These are phyloP conservation scores for Fulica atra DNA, from an alignment of 2,113 vertebrate species.

Conservation along the genomic window DNA sequence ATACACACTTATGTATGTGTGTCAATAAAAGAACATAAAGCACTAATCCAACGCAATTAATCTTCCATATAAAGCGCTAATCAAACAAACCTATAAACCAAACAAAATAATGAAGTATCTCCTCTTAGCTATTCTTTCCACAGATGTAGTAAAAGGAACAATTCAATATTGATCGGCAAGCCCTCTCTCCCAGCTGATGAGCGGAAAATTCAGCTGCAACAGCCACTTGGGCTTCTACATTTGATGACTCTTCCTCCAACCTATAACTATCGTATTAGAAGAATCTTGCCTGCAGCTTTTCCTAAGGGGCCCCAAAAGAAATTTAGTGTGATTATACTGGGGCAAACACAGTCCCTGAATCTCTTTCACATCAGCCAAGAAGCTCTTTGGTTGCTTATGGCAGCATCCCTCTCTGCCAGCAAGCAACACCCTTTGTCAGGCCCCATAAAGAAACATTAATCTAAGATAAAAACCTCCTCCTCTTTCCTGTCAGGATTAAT, in stretches of 20 bases:
- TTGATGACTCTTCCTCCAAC: neutral
- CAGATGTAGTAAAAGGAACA: neutral
- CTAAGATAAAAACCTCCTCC: neutral
- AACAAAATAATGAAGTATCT: neutral
- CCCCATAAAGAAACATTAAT: neutral
- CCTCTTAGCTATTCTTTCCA: neutral
- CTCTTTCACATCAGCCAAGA: neutral
- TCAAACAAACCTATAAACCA: neutral
- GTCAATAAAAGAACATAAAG: neutral
- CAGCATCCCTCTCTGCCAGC: neutral
- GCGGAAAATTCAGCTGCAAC: neutral
- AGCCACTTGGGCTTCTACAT: neutral
- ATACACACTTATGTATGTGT: neutral
- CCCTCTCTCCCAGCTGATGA: neutral
- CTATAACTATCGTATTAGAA: neutral
- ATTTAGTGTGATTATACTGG: neutral
- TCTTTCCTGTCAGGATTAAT: constrained; percentile 12
- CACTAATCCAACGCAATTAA: neutral
- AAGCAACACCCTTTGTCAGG: neutral
- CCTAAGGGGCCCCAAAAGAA: neutral
- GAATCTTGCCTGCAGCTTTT: neutral
- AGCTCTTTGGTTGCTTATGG: neutral
- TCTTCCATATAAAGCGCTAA: neutral
- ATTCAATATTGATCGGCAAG: neutral
- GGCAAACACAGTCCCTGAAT: neutral